phyloP scores from a whole-genome alignment of 1,140 invertebrate species.

The Zaprionus lachaisei region DNA sequence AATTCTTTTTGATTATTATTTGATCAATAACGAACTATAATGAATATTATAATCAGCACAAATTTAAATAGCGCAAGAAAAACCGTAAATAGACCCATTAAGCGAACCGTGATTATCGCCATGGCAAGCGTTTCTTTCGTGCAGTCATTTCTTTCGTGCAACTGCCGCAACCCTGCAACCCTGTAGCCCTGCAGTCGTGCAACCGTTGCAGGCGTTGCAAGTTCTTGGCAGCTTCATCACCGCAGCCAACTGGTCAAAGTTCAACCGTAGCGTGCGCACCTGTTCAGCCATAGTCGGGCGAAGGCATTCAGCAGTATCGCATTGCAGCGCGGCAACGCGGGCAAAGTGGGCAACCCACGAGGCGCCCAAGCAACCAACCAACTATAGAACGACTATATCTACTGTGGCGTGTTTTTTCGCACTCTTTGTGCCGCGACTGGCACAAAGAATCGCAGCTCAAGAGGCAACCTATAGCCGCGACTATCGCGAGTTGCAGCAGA shows the following conservation, averaged over 20 bases:
- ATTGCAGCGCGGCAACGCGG: constrained; percentile 16
- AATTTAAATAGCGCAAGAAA: not conserved
- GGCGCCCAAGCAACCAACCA: not conserved
- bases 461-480: constrained; percentile 30
- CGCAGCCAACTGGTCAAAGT: constrained; percentile 29
- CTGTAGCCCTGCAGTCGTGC: constrained; percentile 25
- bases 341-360: not conserved
- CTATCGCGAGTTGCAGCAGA: not conserved
- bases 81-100: constrained; percentile 4
- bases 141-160: constrained; percentile 8
- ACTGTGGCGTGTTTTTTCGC: not conserved
- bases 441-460: constrained; percentile 13
- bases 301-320: constrained; percentile 38
- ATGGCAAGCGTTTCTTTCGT: constrained; percentile 1
- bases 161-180: constrained; percentile 2
- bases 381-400: not conserved
- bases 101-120: constrained; percentile 1
- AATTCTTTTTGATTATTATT: not conserved
- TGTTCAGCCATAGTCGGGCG: constrained; percentile 6
- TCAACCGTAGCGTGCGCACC: constrained; percentile 37
- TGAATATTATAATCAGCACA: not conserved
- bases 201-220: constrained; percentile 30
- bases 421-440: constrained; percentile 22
- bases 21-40: not conserved
- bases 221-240: constrained; percentile 8